Conservation (phyloP, 2,113 vertebrate genomes). For the Eulemur macaco region DNA sequence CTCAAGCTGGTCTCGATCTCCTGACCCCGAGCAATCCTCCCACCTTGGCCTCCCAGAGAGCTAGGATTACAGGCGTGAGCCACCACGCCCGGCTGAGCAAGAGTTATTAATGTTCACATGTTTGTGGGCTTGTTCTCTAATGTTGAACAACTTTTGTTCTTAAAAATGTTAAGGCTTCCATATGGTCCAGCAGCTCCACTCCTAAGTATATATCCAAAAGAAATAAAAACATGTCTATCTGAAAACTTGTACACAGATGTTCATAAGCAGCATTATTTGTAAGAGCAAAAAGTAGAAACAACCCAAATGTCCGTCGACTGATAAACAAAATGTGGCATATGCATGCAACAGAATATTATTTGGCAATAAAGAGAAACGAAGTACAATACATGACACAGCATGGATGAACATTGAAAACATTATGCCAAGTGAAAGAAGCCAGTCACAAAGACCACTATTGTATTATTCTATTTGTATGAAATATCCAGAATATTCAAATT, state of each 20-base stretch:
- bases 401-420: neutral
- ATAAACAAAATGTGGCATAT: neutral
- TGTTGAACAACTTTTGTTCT: neutral
- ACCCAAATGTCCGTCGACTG: neutral
- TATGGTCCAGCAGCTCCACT: neutral
- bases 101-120: neutral
- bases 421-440: neutral
- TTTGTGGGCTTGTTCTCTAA: neutral
- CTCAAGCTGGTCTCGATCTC: no score
- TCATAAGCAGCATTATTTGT: neutral
- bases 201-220: neutral
- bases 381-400: neutral
- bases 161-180: neutral
- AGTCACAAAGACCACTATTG: neutral
- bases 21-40: no score
- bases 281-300: neutral
- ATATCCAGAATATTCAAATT: neutral
- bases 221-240: neutral
- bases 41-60: no score
- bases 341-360: neutral
- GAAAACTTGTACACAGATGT: neutral
- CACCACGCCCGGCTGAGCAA: no score
- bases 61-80: no score
- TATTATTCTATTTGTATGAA: neutral
- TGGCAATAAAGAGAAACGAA: neutral